Percentiles rank a stretch among this genome's conserved stretches.
Evolutionary conservation across 1,140 invertebrate species (phyloP).

Genomic region (Hyposmocoma kahamanoa): DNA sequence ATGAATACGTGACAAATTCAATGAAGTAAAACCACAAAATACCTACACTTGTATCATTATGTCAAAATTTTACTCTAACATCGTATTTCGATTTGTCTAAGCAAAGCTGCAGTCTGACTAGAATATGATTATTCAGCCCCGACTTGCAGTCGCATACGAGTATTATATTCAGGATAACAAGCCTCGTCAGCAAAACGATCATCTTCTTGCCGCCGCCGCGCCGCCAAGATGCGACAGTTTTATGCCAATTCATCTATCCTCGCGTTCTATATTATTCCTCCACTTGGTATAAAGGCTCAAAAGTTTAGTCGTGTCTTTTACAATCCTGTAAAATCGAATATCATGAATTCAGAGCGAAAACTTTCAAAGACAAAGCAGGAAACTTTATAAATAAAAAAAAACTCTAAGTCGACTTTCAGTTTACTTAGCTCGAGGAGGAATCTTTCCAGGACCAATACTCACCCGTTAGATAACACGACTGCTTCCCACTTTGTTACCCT

Average conservation of each 20-base stretch:
- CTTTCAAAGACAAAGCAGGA: no score
- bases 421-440: neutral
- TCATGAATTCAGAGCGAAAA: no score
- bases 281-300: no score
- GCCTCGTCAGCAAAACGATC: slow-evolving; percentile 55
- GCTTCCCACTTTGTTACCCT: slow-evolving; percentile 9
- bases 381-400: slow-evolving; percentile 2
- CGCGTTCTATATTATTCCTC: no score
- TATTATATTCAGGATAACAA: slow-evolving; percentile 53
- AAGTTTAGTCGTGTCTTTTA: no score
- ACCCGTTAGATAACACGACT: slow-evolving; percentile 6
- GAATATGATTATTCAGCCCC: slow-evolving; percentile 52
- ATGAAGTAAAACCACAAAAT: no score
- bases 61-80: no score
- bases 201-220: slow-evolving; percentile 7
- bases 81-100: slow-evolving; percentile 14
- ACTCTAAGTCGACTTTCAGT: neutral
- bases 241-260: slow-evolving; percentile 28
- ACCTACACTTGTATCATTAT: no score
- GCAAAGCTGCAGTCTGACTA: slow-evolving; percentile 22
- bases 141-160: slow-evolving; percentile 30
- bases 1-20: no score
- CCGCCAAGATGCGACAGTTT: slow-evolving; percentile 20
- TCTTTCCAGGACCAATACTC: neutral
- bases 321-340: no score